Percentiles rank a stretch among this genome's conserved stretches.
Evolutionary conservation across 2,113 vertebrate species (phyloP).

Genomic region (Ranitomeya variabilis): DNA sequence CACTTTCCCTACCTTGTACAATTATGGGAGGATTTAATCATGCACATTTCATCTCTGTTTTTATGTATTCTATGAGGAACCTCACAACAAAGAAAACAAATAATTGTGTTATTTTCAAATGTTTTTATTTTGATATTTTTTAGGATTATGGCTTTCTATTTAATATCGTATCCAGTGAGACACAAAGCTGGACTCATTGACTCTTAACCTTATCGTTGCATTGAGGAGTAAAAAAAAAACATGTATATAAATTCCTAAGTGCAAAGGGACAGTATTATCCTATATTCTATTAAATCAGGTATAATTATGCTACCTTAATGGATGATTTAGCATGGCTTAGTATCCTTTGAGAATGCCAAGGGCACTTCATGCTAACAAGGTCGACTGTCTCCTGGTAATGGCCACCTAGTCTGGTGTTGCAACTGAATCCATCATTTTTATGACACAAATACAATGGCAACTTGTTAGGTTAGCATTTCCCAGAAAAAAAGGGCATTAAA

Average conservation of each 20-base stretch:
- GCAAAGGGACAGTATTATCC: neutral
- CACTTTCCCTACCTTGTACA: neutral
- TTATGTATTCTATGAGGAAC: neutral
- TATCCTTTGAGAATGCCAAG: slow-evolving; percentile 42
- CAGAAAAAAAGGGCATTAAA: slow-evolving; percentile 25
- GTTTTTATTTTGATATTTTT: neutral
- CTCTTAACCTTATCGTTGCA: neutral
- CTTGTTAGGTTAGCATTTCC: slow-evolving; percentile 36
- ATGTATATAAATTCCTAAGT: neutral
- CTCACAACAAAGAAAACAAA: neutral
- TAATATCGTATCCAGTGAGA: neutral
- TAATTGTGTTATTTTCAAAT: neutral
- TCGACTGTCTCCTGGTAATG: slow-evolving; percentile 51
- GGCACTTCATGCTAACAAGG: slow-evolving; percentile 46
- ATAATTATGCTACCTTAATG: slow-evolving; percentile 60
- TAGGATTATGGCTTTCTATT: neutral
- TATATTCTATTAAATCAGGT: slow-evolving; percentile 44
- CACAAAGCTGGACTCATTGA: neutral
- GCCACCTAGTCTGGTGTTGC: slow-evolving; percentile 52
- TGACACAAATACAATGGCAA: slow-evolving; percentile 57
- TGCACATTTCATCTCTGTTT: too few species aligned
- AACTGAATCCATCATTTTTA: slow-evolving; percentile 61
- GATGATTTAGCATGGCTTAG: slow-evolving; percentile 42
- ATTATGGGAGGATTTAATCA: too few species aligned
- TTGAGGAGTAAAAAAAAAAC: neutral